phyloP scores from a whole-genome alignment of 1,140 invertebrate genomes.

The Ips typographus region DNA sequence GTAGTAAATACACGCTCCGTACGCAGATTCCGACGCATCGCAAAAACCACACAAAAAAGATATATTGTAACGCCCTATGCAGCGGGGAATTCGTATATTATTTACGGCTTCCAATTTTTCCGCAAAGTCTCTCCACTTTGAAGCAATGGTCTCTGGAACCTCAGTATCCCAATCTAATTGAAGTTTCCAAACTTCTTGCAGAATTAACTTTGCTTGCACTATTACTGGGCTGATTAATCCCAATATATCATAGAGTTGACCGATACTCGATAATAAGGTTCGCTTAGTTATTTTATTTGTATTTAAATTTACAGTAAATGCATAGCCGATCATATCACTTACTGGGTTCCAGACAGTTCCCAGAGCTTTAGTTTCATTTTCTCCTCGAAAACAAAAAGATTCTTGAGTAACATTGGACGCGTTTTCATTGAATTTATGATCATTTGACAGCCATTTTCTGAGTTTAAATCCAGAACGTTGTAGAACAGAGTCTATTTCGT shows the following conservation, averaged over 20 bases:
- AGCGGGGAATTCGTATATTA: constrained; percentile 25
- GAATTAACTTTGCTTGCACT: too few species aligned
- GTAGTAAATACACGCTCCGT: constrained; percentile 44
- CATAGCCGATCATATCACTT: constrained; percentile 12
- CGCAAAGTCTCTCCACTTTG: constrained; percentile 12
- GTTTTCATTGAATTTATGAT: background rate
- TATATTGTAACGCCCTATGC: background rate
- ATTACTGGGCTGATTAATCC: constrained; percentile 40
- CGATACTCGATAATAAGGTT: constrained; percentile 12
- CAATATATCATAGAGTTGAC: constrained; percentile 22
- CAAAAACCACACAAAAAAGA: constrained; percentile 45
- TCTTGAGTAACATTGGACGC: background rate
- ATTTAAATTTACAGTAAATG: constrained; percentile 10
- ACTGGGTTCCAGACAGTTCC: constrained; percentile 15
- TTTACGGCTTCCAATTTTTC: constrained; percentile 1
- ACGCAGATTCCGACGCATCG: constrained; percentile 44
- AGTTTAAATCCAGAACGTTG: constrained; percentile 10
- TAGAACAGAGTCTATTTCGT: background rate
- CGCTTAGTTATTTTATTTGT: constrained; percentile 22
- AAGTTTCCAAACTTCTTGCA: too few species aligned
- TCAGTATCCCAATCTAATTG: constrained; percentile 49
- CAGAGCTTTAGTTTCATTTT: constrained; percentile 1
- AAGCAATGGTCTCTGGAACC: constrained; percentile 27
- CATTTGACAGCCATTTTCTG: constrained; percentile 21
- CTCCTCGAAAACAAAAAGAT: background rate